A percentile compares a stretch with the other conserved stretches of the same genome.
These are phyloP conservation scores for Felis catus DNA, from an alignment of 2,113 vertebrate species.

Conservation along the genomic window DNA sequence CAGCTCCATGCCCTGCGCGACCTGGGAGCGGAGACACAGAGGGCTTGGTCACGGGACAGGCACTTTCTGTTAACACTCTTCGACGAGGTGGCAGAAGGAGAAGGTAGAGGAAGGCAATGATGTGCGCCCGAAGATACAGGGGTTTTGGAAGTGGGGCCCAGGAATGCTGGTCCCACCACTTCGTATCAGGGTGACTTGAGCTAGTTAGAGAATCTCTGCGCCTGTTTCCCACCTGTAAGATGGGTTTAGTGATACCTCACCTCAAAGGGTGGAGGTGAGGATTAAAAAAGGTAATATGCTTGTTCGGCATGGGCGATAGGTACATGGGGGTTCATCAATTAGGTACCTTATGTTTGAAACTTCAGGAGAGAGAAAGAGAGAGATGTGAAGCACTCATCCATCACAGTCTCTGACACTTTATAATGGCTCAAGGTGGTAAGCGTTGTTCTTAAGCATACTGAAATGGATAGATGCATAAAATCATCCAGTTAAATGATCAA, in stretches of 20 bases:
- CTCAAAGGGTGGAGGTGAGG: background rate
- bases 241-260: background rate
- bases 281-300: background rate
- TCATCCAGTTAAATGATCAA: background rate
- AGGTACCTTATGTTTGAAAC: background rate
- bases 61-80: too few species aligned
- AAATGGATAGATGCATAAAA: background rate
- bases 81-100: background rate
- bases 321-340: background rate
- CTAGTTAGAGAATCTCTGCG: background rate
- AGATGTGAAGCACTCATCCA: background rate
- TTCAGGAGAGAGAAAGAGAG: background rate
- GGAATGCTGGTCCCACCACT: background rate
- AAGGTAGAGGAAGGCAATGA: background rate
- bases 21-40: constrained; percentile 64
- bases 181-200: background rate
- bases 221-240: background rate
- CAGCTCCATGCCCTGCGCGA: constrained; percentile 91
- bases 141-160: accelerated
- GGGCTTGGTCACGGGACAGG: constrained; percentile 21
- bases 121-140: accelerated
- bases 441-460: background rate
- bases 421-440: background rate
- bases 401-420: background rate
- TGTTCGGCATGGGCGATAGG: background rate